A percentile compares a stretch with the other conserved stretches of the same genome.
phyloP scores from a whole-genome alignment of 2,797 vertebrate species.

The Steatocranus sp. region DNA sequence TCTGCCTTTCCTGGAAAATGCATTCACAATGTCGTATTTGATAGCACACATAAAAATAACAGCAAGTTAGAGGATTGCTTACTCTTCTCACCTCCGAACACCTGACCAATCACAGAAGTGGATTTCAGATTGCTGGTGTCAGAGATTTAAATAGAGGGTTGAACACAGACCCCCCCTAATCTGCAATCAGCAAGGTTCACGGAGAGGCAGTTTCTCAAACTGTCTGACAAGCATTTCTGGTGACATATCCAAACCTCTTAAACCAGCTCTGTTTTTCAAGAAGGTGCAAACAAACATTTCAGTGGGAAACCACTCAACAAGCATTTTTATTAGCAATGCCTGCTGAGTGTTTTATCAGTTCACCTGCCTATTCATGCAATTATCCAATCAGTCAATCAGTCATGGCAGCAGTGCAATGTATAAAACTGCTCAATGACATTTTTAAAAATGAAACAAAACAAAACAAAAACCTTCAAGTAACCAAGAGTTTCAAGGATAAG shows the following conservation, averaged over 20 bases:
- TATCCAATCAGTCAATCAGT: neutral
- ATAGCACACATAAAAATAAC: neutral
- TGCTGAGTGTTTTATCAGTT: neutral
- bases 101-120: neutral
- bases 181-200: neutral
- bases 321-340: neutral
- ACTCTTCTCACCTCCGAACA: neutral
- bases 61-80: neutral
- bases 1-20: neutral
- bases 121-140: neutral
- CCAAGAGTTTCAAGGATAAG: neutral
- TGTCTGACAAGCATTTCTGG: neutral
- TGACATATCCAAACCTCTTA: neutral
- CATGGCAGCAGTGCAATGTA: neutral
- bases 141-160: neutral
- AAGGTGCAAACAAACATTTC: neutral
- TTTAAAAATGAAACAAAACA: rapidly evolving
- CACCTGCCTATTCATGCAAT: neutral
- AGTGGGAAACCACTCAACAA: neutral
- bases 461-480: neutral
- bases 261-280: neutral
- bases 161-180: neutral
- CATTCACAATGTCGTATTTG: neutral
- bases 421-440: neutral
- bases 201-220: neutral